Conservation (phyloP, 2,888 invertebrate species). For the Diaperis boleti region DNA sequence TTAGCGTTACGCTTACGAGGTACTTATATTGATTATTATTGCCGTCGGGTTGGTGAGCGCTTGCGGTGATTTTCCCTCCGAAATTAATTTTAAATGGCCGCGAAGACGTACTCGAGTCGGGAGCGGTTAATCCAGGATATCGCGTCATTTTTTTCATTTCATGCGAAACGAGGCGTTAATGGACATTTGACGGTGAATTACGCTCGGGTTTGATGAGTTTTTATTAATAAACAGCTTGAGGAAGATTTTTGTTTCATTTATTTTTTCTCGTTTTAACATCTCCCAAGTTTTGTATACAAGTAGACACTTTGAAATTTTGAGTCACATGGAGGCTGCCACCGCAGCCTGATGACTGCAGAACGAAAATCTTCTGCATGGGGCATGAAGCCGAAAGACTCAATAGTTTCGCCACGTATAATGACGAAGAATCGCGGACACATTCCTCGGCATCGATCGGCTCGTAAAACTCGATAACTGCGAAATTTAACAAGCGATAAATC, state of each 20-base stretch:
- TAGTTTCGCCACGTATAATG: constrained; percentile 32
- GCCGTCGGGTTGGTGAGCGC: constrained; percentile 21
- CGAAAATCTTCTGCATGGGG: too few relatives aligned
- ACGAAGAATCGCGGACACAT: constrained; percentile 32
- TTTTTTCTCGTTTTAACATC: too few relatives aligned
- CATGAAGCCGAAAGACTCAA: too few relatives aligned
- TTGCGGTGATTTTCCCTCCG: constrained; percentile 17
- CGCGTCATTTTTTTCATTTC: constrained; percentile 2
- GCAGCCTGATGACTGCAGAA: too few relatives aligned
- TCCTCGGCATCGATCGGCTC: constrained; percentile 25
- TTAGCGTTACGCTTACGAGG: constrained; percentile 26
- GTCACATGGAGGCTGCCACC: too few relatives aligned
- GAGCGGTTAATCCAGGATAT: constrained; percentile 6
- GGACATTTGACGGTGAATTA: not conserved
- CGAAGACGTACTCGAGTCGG: constrained; percentile 5
- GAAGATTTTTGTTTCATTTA: too few relatives aligned
- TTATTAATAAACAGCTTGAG: not conserved
- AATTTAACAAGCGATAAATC: constrained; percentile 25
- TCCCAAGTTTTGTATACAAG: too few relatives aligned
- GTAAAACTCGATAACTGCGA: constrained; percentile 24
- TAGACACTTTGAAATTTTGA: too few relatives aligned
- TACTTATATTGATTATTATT: constrained; percentile 32
- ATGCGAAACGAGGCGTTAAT: not conserved
- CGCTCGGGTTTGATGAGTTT: not conserved
- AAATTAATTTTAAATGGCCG: constrained; percentile 28